Base-by-base conservation (phyloP, 2,797 vertebrate genomes). In the Adrianichthys oophorus region DNA sequence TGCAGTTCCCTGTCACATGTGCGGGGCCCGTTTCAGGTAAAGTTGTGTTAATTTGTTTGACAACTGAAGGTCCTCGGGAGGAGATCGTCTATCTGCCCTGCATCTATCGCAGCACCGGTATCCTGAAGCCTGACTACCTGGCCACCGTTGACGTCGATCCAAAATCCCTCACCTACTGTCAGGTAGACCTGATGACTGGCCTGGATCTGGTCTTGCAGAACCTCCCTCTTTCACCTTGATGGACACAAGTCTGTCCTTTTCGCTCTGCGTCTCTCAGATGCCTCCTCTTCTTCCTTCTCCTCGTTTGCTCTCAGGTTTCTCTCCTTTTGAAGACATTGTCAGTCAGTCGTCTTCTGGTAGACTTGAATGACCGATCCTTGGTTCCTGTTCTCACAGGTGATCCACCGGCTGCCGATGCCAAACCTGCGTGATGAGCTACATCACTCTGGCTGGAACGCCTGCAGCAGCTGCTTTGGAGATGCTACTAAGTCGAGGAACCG, bases 361-460 rank as follows among this genome's bases (percentile, higher is more conserved):
- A 13, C 26, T 7, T 7, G 26, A 7, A 7, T 37, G 32, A 37
- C 32, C 10, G 32, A 12, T 21, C 8, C 18, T 4, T 1, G 13
- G 12, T 41, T 16, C 41, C 0, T 4, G 24, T 1, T 13, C 52
- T 44, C 7, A 3, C 40, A 98, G 96, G 95, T 98, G 58, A 92
- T 98, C 84, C 96, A 98, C 65, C 93, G 96, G 19, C 85, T 98
- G 70, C 90, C 93, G 15, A 93, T 98, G 95, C 95, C 94, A 0
- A 90, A 96, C 76, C 76, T 95, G 0, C 80, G 86, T 0, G 96
- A 98, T 0, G 96, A 98, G 80, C 91, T 98, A 4, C 96, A 98
- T 37, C 96, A 98, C 75, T 92, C 93, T 0, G 96, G 96, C 1
- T 98, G 96, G 96, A 98, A 98, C 15, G 79, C 95, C 54, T 98